These are phyloP conservation scores for Antechinus flavipes DNA, from an alignment of 2,113 vertebrate species.

Conservation along the genomic window DNA sequence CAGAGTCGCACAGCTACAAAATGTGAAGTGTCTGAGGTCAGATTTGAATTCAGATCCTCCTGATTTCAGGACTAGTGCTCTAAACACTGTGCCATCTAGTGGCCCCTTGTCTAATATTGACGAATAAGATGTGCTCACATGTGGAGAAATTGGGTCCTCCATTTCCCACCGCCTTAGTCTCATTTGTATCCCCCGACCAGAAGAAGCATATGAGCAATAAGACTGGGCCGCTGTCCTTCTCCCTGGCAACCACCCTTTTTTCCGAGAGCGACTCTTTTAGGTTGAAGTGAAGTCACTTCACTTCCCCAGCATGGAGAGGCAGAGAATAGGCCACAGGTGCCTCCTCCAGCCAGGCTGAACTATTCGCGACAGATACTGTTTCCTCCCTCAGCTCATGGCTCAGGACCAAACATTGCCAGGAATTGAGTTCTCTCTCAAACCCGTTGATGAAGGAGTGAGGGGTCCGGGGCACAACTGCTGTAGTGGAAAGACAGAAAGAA, in stretches of 20 bases:
- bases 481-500: background rate
- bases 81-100: too few species aligned
- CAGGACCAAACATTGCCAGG: background rate
- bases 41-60: too few species aligned
- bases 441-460: background rate
- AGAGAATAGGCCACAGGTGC: background rate
- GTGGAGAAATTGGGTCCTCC: background rate
- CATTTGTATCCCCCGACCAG: background rate
- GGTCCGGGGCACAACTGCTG: background rate
- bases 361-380: background rate
- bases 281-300: background rate
- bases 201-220: background rate
- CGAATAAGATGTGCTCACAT: background rate
- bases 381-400: background rate
- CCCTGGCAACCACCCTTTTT: background rate
- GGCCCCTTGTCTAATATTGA: background rate
- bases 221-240: background rate
- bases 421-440: background rate
- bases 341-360: background rate
- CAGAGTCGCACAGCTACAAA: too few species aligned
- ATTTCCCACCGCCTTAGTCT: background rate
- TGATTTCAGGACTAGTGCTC: too few species aligned
- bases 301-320: background rate
- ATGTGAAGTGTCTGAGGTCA: too few species aligned
- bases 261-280: background rate